These are phyloP conservation scores for Lithobates pipiens DNA, from an alignment of 2,797 vertebrate genomes.

Conservation along the genomic window DNA sequence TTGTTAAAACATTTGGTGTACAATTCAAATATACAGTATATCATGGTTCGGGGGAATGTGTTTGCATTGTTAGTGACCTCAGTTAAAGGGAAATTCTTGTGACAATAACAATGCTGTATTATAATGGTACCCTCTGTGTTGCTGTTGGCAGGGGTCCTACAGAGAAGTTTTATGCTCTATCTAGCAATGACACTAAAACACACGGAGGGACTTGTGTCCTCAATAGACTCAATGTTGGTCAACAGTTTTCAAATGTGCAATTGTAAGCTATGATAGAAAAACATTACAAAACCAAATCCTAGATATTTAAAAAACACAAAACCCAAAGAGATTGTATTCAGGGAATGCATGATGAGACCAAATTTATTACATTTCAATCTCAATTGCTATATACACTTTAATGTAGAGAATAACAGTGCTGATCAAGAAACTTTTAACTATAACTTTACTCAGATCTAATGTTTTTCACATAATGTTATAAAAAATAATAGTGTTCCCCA, in stretches of 20 bases:
- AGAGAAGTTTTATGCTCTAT: neutral
- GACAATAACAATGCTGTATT: conserved; percentile 11
- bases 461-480: too few relatives aligned
- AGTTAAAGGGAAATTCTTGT: conserved; percentile 7
- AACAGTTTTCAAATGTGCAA: neutral
- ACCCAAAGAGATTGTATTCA: neutral
- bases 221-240: neutral
- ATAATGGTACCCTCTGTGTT: neutral
- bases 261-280: neutral
- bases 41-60: neutral
- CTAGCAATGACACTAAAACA: neutral
- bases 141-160: conserved; percentile 6
- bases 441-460: too few relatives aligned
- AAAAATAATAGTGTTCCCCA: too few relatives aligned
- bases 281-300: neutral
- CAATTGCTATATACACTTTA: too few relatives aligned
- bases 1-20: neutral
- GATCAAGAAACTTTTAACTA: too few relatives aligned
- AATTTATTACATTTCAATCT: too few relatives aligned
- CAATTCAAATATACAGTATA: neutral
- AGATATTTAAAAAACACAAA: neutral
- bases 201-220: neutral
- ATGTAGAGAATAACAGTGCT: too few relatives aligned
- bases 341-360: too few relatives aligned
- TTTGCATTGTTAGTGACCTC: neutral